Evolutionary conservation across 37 sponge, comb jelly and placozoan species (phyloP).

Genomic region (Aphrocallistes beatrix): DNA sequence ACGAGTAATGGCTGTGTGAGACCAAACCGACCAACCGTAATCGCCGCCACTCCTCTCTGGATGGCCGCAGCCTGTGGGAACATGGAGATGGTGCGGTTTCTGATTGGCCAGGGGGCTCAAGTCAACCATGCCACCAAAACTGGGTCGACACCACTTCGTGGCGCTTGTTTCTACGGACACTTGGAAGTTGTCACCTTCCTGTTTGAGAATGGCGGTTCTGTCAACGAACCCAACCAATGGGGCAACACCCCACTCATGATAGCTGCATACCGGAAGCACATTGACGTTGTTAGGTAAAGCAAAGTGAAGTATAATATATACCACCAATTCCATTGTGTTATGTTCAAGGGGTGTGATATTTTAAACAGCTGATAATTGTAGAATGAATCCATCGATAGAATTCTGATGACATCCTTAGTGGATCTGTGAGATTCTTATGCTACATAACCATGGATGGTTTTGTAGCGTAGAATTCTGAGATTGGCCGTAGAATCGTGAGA

Average conservation of each 20-base stretch:
- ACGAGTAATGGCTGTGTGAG: not conserved
- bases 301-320: not conserved
- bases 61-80: slow-evolving; percentile 1
- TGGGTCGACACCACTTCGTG: not conserved
- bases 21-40: slow-evolving; percentile 12
- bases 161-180: slow-evolving; percentile 9
- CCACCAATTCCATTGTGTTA: not conserved
- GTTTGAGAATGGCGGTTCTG: not conserved
- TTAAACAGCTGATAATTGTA: too few species aligned
- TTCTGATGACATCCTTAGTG: too few species aligned
- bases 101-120: not conserved
- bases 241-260: slow-evolving; percentile 11
- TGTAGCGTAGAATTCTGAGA: too few species aligned
- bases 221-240: not conserved
- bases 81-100: not conserved
- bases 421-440: too few species aligned
- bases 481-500: too few species aligned
- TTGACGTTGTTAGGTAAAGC: not conserved
- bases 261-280: not conserved
- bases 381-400: too few species aligned
- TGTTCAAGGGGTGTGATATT: too few species aligned
- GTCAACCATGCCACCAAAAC: slow-evolving; percentile 16
- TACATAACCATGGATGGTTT: too few species aligned
- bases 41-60: slow-evolving; percentile 14
- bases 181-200: not conserved